phyloP scores from a whole-genome alignment of 2,797 vertebrate species.

The Danio tinwini region DNA sequence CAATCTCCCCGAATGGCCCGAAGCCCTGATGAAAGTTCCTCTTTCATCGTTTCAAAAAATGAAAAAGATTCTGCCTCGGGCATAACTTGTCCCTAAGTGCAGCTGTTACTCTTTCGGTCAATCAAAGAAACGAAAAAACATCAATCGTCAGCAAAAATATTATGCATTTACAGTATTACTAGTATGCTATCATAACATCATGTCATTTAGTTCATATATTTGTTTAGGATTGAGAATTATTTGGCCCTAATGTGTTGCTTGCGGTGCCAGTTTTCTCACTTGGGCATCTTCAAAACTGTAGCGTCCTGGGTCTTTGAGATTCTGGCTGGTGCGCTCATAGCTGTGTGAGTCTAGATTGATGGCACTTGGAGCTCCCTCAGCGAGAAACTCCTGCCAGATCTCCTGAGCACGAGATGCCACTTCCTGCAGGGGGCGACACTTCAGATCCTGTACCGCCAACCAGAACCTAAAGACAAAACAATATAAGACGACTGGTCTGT shows the following conservation, averaged over 20 bases:
- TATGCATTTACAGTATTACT: too few species aligned
- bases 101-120: background rate
- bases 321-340: constrained; percentile 96
- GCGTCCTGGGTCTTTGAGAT: constrained; percentile 94
- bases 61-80: constrained; percentile 15
- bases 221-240: background rate
- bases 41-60: constrained; percentile 23
- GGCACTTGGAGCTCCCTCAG: constrained; percentile 92
- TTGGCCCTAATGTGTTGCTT: background rate
- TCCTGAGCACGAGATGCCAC: constrained; percentile 89
- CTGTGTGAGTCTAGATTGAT: constrained; percentile 99
- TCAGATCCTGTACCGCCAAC: constrained; percentile 95
- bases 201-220: background rate
- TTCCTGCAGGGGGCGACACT: constrained; percentile 91
- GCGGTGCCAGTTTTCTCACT: constrained; percentile 74
- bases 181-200: background rate
- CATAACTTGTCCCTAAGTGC: constrained; percentile 31
- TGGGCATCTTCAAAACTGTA: constrained; percentile 98
- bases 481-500: background rate
- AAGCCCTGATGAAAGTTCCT: background rate
- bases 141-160: background rate
- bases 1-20: constrained; percentile 1
- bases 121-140: background rate
- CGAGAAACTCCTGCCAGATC: constrained; percentile 97
- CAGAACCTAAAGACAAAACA: constrained; percentile 84